Conservation (phyloP, 2,797 vertebrate species). For the Nothura maculosa region DNA sequence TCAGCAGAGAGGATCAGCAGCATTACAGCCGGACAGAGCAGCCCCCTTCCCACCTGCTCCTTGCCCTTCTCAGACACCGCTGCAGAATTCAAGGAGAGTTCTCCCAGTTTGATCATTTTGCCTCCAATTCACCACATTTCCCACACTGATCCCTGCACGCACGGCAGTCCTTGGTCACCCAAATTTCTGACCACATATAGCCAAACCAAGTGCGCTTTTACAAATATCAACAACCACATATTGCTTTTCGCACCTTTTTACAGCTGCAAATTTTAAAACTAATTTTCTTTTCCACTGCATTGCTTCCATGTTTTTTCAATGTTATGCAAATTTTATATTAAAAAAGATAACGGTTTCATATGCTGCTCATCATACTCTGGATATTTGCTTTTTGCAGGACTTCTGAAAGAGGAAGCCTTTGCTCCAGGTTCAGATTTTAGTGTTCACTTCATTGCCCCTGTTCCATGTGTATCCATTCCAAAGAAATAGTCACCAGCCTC, state of each 20-base stretch:
- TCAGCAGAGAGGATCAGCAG: too few species aligned
- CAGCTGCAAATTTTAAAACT: fast-evolving
- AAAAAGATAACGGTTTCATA: background rate
- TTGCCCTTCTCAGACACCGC: background rate
- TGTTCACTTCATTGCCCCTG: fast-evolving
- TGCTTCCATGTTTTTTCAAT: constrained; percentile 28
- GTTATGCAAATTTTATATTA: background rate
- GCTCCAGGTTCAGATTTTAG: background rate
- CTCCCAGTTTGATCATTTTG: too few species aligned
- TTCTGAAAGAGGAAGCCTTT: background rate
- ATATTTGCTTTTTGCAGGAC: background rate
- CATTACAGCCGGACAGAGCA: too few species aligned
- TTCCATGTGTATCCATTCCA: fast-evolving
- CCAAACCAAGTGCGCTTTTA: fast-evolving
- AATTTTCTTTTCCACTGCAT: background rate
- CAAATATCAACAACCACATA: fast-evolving
- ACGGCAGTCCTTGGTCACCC: fast-evolving
- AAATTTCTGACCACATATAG: fast-evolving
- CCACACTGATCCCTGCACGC: too few species aligned
- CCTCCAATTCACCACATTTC: fast-evolving
- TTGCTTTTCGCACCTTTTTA: background rate
- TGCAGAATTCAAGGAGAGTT: too few species aligned
- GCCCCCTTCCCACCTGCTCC: too few species aligned
- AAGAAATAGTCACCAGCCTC: background rate
- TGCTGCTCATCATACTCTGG: background rate